phyloP scores from a whole-genome alignment of 2,888 invertebrate genomes.

The Agonopterix arenella region DNA sequence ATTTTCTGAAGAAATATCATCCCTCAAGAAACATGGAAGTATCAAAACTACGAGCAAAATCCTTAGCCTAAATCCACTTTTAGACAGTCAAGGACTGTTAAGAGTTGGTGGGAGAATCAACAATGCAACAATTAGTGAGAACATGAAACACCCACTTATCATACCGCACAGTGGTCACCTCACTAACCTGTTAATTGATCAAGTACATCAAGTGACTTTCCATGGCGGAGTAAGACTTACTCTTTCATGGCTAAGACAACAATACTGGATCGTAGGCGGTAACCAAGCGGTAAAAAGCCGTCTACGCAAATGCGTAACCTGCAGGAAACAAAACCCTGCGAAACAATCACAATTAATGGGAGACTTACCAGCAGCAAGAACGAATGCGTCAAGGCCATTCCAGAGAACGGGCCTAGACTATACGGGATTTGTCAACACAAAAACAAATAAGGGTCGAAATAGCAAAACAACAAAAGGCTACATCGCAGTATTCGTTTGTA shows the following conservation, averaged over 20 bases:
- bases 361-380: conserved; percentile 6
- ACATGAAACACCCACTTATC: too few relatives aligned
- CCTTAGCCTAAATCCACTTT: too few relatives aligned
- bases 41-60: too few relatives aligned
- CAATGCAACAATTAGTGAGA: too few relatives aligned
- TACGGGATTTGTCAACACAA: conserved; percentile 7
- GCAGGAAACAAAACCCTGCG: neutral
- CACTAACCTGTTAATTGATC: too few relatives aligned
- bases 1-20: too few relatives aligned
- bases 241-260: conserved; percentile 2
- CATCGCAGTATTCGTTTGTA: neutral
- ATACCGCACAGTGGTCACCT: too few relatives aligned
- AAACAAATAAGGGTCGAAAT: conserved; percentile 9
- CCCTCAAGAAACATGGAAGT: too few relatives aligned
- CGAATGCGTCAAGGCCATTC: conserved; percentile 7
- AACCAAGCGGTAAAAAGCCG: conserved; percentile 4
- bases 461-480: conserved; percentile 9
- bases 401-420: conserved; percentile 9
- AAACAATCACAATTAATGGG: conserved; percentile 6
- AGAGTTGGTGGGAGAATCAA: too few relatives aligned
- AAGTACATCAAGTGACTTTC: too few relatives aligned
- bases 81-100: too few relatives aligned
- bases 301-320: conserved; percentile 3
- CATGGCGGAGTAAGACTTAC: neutral
- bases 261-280: conserved; percentile 7